Conservation (phyloP, 2,797 vertebrate species). For the Crenuchus spilurus region DNA sequence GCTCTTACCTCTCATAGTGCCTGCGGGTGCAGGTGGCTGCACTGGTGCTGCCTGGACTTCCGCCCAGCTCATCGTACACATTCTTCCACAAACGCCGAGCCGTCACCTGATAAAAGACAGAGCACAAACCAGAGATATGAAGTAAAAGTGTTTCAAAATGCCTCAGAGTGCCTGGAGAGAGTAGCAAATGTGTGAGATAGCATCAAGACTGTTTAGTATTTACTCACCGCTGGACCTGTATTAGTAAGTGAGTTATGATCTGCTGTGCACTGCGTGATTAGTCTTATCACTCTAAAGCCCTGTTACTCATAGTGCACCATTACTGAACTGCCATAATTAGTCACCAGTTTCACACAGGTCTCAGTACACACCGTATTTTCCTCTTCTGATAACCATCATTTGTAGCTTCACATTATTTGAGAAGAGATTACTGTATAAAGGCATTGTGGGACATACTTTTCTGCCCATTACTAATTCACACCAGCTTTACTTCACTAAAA, state of each 20-base stretch:
- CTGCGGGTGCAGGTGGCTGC: slow-evolving; percentile 83
- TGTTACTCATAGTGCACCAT: slow-evolving; percentile 12
- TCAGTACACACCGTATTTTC: slow-evolving; percentile 1
- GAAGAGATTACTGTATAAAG: neutral
- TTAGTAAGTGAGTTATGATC: slow-evolving; percentile 4
- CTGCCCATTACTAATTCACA: neutral
- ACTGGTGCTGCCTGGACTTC: slow-evolving; percentile 83
- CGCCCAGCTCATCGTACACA: slow-evolving; percentile 84
- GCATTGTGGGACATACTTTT: neutral
- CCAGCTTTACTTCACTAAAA: neutral
- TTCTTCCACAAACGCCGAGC: slow-evolving; percentile 79
- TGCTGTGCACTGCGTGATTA: neutral
- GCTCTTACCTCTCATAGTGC: slow-evolving; percentile 76
- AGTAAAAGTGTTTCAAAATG: neutral
- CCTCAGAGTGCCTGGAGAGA: neutral
- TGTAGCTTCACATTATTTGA: neutral
- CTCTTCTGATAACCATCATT: neutral
- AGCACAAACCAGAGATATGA: neutral
- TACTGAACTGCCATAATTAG: slow-evolving; percentile 8
- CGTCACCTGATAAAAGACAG: no score
- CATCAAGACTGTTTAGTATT: neutral
- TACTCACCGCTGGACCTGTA: neutral
- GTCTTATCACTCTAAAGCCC: neutral
- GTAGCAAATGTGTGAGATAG: neutral
- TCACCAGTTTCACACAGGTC: slow-evolving; percentile 21